These are phyloP conservation scores for Bombus superbus DNA, from an alignment of 1,140 invertebrate genomes.

Conservation along the genomic window DNA sequence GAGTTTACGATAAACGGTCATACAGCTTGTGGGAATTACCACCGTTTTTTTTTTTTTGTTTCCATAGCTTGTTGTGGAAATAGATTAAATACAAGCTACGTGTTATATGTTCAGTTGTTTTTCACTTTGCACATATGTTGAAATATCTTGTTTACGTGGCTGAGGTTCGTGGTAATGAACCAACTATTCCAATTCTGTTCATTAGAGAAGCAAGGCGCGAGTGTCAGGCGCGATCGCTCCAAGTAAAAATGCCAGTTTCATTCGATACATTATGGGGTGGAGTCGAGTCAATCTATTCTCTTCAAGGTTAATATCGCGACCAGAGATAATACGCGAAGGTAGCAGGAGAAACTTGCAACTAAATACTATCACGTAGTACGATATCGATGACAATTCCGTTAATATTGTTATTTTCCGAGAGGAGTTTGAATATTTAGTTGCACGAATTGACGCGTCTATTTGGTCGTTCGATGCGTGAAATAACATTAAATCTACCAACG, in stretches of 20 bases:
- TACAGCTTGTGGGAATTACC: neutral
- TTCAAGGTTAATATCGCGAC: conserved; percentile 52
- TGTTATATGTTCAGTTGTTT: neutral
- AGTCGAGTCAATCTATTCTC: conserved; percentile 41
- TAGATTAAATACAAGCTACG: neutral
- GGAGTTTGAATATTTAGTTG: neutral
- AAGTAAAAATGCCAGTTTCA: conserved; percentile 32
- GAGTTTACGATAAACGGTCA: conserved; percentile 13
- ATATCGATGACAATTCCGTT: neutral
- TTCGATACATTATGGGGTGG: conserved; percentile 21
- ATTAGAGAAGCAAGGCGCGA: neutral
- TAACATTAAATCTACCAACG: no score
- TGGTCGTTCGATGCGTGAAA: neutral
- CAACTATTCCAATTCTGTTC: neutral
- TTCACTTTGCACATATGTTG: neutral
- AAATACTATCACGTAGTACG: conserved; percentile 32
- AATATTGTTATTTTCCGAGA: neutral
- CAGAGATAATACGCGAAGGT: conserved; percentile 43
- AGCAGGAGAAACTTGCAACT: conserved; percentile 39
- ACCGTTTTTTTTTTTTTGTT: neutral
- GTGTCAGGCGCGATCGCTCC: neutral
- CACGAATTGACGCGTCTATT: neutral
- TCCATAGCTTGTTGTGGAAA: neutral
- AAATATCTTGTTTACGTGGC: conserved; percentile 31
- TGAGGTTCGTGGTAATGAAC: neutral